Base-by-base conservation (phyloP, 2,888 invertebrate genomes). In the Congeria kusceri region DNA sequence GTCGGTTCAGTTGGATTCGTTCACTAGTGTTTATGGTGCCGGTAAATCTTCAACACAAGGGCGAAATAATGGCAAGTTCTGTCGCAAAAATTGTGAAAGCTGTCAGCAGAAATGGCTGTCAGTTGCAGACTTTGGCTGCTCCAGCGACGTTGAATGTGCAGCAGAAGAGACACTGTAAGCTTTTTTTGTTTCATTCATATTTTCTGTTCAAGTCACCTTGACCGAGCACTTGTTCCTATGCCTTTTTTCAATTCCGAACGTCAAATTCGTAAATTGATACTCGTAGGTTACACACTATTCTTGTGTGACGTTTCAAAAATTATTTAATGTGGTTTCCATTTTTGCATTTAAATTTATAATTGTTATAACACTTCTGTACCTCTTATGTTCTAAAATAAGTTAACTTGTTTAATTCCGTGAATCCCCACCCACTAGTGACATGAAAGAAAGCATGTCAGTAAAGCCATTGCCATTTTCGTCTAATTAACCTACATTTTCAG, bases 81-180 rank as follows among this genome's bases (percentile, higher is more conserved):
- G 87, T 90, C 11, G 81, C 83, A 23, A 87, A 88, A 68, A 80
- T 89, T 67, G 86, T 88, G 13, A 87, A 87, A 81, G 77, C 87
- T 84, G 69, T 91, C 63, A 83, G 87, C 72, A 89, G 89, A 46
- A 76, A 89, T 44, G 86, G 89, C 65, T 75, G 77, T 66, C 83
- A 81, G 64, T 71, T 89, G 47, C 90, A 89, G 39, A 89, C 88
- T 73, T 84, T 88, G 32, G 79, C 81, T n/a, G 88, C 90, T 46
- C 91, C 91, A 49, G 87, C 83, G n/a, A 70, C 86, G 18, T 68
- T 88, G 7, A 83, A 68, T 75, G 80, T 83, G 49, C 66, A 85
- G 3, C 90, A 91, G 58, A 84, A 85, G 72, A 88, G 91, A 83
- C 82, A 91, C 46, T 92, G 92, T 92, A 82, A 92, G 92, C 92